Percentiles rank a stretch among this genome's conserved stretches.
These are phyloP conservation scores for Tarsius wallacei DNA, from an alignment of 2,797 vertebrate species.

Conservation along the genomic window DNA sequence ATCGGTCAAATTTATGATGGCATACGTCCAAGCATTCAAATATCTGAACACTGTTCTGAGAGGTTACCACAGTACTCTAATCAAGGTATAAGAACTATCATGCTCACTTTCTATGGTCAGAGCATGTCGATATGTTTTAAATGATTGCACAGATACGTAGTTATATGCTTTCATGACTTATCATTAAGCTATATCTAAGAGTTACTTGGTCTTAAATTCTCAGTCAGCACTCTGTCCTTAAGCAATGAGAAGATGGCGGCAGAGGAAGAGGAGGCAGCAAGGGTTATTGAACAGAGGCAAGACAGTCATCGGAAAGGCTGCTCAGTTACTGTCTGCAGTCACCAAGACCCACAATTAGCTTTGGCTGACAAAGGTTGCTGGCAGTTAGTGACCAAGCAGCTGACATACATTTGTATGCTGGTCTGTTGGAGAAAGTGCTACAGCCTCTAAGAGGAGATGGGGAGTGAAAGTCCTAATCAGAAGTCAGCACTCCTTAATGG, in stretches of 20 bases:
- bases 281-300: not conserved
- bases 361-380: not conserved
- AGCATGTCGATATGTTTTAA: constrained; percentile 16
- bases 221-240: not conserved
- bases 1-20: not conserved
- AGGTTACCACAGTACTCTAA: not conserved
- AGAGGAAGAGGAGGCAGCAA: not conserved
- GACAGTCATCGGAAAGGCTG: not conserved
- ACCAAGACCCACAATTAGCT: not conserved
- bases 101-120: not conserved
- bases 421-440: not conserved
- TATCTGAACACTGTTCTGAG: not conserved
- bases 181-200: not conserved
- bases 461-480: not conserved
- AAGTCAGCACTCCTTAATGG: not conserved
- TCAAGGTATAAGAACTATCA: not conserved
- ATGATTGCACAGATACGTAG: not conserved
- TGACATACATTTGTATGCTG: not conserved
- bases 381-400: not conserved
- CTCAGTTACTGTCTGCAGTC: not conserved
- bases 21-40: not conserved
- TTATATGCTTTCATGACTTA: constrained; percentile 7
- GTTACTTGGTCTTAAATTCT: not conserved
- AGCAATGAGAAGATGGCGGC: not conserved
- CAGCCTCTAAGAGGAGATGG: not conserved